Evolutionary conservation across 2,113 vertebrate genomes (phyloP), one percentile per base, ranked within the genome.

Genomic region (Kryptolebias marmoratus): DNA sequence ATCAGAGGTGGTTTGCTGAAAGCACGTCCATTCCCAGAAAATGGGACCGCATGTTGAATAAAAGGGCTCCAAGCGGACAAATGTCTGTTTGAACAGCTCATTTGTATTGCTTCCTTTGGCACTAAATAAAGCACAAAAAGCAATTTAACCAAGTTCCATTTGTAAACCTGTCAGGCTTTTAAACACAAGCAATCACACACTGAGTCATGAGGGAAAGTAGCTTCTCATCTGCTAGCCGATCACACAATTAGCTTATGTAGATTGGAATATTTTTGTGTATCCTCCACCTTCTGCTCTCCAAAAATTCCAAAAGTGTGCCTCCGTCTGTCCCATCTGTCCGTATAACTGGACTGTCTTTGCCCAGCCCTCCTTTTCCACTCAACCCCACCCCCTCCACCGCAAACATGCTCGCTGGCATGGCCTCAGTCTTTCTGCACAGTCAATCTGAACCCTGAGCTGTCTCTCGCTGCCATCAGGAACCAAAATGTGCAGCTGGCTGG

Each of bases 401-500:
- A 22, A 80, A 71, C 73, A 85, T 77, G 80, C 67, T 87, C 14
- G 5, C 71, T 77, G 78, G 75, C 73, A 68, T 39, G 32, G 74
- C 70, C 71, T 62, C 71, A 50, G 16, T 60, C 66, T 70, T 32
- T 68, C 47, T 57, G 52, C 67, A 77, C 80, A 64, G 65, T 87
- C 81, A 79, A 47, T 82, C 79, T 58, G 66, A 75, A 58, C 75
- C 68, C 60, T 42, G 36, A 75, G 59, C 44, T 2, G 11, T 55
- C 53, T 66, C 57, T 28, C 63, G 47, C 68, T 48, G 36, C 63
- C 79, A 74, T 69, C 62, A 56, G 79, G 70, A 81, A 66, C 64
- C 71, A 67, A 62, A 78, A 68, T 18, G 86, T 73, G 77, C 87
- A 88, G 77, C 85, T 78, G 79, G 56, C 71, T 73, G 57, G 81